Evolutionary conservation across 2,797 vertebrate species (phyloP).

Genomic region (Hapalemur alaotrensis): DNA sequence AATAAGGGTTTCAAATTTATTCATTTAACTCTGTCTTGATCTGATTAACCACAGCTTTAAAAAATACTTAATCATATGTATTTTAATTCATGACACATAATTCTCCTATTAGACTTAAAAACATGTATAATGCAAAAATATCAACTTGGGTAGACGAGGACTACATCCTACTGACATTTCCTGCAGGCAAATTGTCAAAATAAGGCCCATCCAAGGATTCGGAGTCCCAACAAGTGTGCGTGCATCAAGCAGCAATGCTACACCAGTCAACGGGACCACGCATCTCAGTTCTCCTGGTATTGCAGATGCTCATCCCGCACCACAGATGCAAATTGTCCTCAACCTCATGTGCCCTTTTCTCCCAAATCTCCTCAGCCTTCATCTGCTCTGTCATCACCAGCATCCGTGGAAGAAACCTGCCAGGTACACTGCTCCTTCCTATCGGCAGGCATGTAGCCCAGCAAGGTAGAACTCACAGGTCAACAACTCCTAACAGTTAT

Average conservation of each 20-base stretch:
- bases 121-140: neutral
- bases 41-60: slow-evolving; percentile 32
- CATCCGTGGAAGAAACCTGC: neutral
- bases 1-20: slow-evolving; percentile 42
- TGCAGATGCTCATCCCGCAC: neutral
- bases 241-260: neutral
- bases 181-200: slow-evolving; percentile 20
- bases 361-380: neutral
- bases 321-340: fast-evolving
- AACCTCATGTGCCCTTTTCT: neutral
- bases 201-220: neutral
- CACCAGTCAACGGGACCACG: neutral
- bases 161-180: neutral
- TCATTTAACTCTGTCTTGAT: slow-evolving; percentile 26
- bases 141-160: neutral
- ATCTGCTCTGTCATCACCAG: neutral
- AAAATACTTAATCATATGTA: neutral
- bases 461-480: neutral
- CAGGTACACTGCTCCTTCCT: neutral
- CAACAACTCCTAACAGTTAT: neutral
- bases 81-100: slow-evolving; percentile 39
- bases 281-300: neutral
- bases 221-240: neutral
- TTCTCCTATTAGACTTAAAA: neutral
- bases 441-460: neutral